These are phyloP conservation scores for Chelonus formosanus DNA, from an alignment of 2,888 invertebrate genomes.

Conservation along the genomic window DNA sequence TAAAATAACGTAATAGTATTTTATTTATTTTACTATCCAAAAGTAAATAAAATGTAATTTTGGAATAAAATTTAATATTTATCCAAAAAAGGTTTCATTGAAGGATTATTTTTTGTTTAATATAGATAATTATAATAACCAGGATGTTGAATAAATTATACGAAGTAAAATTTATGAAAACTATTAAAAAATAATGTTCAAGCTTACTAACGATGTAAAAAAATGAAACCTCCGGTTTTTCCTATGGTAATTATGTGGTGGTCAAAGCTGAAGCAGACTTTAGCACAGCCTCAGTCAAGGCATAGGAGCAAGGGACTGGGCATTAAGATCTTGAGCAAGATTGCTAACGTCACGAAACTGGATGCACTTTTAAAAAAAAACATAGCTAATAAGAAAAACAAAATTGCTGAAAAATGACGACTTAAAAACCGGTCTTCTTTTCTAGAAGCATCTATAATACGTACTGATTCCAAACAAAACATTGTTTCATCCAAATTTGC, in stretches of 20 bases:
- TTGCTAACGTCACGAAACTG: conserved; percentile 12
- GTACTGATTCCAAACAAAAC: neutral
- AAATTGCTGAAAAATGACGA: neutral
- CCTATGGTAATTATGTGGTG: neutral
- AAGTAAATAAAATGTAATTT: no score
- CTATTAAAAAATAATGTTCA: no score
- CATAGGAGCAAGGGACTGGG: neutral
- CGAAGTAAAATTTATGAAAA: no score
- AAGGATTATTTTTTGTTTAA: no score
- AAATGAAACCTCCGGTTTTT: conserved; percentile 2
- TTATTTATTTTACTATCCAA: no score
- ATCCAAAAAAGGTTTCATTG: no score
- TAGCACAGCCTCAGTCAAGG: neutral
- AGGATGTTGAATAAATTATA: no score
- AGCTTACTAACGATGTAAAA: neutral
- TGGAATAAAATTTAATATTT: no score
- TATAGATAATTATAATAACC: no score
- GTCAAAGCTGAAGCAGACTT: no score
- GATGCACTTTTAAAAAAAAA: neutral
- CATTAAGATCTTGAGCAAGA: conserved; percentile 9
- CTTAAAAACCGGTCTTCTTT: conserved; percentile 4
- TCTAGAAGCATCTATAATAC: conserved; percentile 3
- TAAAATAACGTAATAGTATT: no score
- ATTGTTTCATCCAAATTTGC: neutral
- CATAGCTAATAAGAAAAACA: neutral